Conservation (phyloP, 2,797 vertebrate species). For the Chrysocyon brachyurus region DNA sequence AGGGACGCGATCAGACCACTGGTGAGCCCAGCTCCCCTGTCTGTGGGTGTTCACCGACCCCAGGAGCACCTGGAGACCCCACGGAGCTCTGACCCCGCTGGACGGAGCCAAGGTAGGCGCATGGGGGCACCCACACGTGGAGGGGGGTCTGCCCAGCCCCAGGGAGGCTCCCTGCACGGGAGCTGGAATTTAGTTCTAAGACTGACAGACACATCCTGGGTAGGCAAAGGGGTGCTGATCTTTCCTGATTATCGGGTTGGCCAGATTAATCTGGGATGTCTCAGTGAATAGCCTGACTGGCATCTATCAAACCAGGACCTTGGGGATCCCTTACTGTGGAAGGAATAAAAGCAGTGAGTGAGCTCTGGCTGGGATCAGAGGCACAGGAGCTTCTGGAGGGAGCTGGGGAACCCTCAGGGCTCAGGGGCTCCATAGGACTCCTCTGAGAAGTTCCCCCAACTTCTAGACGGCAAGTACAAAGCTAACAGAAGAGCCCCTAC, state of each 20-base stretch:
- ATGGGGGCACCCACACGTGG: rapidly evolving
- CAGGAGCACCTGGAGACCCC: neutral
- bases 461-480: neutral
- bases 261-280: neutral
- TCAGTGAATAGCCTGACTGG: too few species aligned
- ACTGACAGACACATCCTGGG: neutral
- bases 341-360: neutral
- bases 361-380: neutral
- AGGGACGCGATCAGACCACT: neutral
- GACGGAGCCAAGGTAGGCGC: slow-evolving; percentile 73
- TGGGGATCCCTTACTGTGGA: neutral
- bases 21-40: neutral
- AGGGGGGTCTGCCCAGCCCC: neutral
- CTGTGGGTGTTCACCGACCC: neutral
- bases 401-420: neutral
- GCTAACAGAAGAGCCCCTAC: neutral
- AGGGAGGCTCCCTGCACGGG: neutral
- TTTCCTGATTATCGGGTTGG: neutral
- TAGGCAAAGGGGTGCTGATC: neutral
- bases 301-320: neutral
- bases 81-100: neutral
- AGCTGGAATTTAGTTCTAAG: neutral
- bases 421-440: neutral
- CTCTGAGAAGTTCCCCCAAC: neutral
- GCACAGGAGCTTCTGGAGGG: neutral